Evolutionary conservation across 2,888 invertebrate species (phyloP), one percentile per base, ranked within the genome.

Genomic region (Drosophila robusta): DNA sequence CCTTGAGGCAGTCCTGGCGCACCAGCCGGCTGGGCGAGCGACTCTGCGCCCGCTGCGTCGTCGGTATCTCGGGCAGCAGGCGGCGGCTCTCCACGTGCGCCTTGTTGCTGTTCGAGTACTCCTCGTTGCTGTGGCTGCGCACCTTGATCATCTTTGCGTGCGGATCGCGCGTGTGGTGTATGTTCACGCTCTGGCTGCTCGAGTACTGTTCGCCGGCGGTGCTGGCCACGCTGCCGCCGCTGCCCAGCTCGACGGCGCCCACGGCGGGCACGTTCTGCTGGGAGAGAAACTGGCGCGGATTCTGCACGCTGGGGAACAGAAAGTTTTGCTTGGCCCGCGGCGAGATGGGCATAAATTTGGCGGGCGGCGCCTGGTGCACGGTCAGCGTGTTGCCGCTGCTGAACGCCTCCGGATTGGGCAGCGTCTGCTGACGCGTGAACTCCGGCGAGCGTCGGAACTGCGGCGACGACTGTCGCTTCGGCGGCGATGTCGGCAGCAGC

Each of bases 131-230:
- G 68, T 92, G 92, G 50, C 92, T 92, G 56, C 92, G 90, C 45
- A 92, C 92, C 73, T 92, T 92, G 29, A 92, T 92, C 92, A 92
- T 92, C 80, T 92, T 92, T 12, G 91, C 77, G 66, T 91, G 90
- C 26, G 85, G 89, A 70, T 92, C 91, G 0, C 91, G 87, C 8
- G 87, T 76, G 38, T 90, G 90, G 57, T 91, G 91, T 4, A 90
- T 90, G 26, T 91, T 91, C 3, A 91, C 91, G 64, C 91, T 91
- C 78, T 91, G 92, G 63, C 90, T 91, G 69, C 91, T 92, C 0
- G 91, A 89, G 65, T 92, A 92, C 24, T 92, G 92, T 44, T 91
- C 90, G 0, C 87, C 87, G 0, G 70, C 39, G 3, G 41, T 69
- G 51, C 80, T 81, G 22, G 77, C 82, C 51, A 84, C 89, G 60